phyloP scores from a whole-genome alignment of 2,113 vertebrate genomes.

The Gnathochromis pfefferi region DNA sequence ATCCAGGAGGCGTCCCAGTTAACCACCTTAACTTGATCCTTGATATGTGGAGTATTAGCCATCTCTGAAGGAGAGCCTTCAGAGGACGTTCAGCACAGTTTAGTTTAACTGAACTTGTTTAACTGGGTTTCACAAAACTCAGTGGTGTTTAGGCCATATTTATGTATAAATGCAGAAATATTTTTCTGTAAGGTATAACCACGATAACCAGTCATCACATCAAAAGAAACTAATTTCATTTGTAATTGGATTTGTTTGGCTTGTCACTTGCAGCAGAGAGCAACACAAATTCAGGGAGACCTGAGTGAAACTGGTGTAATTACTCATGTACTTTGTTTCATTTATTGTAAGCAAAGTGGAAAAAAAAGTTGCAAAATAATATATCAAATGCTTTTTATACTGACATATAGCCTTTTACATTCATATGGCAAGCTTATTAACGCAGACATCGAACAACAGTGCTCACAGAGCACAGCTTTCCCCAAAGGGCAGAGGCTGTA shows the following conservation, averaged over 20 bases:
- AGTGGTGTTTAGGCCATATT: background rate
- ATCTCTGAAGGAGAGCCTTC: background rate
- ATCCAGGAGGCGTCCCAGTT: background rate
- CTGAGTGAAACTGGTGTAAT: background rate
- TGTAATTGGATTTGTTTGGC: background rate
- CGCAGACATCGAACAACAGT: background rate
- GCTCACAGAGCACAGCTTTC: background rate
- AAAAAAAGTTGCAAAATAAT: background rate
- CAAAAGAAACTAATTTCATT: background rate
- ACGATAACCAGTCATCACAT: background rate
- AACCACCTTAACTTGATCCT: background rate
- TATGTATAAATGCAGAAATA: background rate
- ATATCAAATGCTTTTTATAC: background rate
- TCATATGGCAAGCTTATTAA: background rate
- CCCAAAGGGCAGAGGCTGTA: background rate
- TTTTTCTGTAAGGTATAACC: background rate
- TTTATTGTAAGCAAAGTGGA: background rate
- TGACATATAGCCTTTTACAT: background rate
- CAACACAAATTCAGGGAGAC: background rate
- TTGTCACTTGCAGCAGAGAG: background rate
- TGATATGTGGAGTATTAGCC: background rate
- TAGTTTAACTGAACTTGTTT: background rate
- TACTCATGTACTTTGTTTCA: background rate
- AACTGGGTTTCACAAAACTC: background rate
- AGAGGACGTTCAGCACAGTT: background rate